Base-by-base conservation (phyloP, 1,140 invertebrate species). In the Pentalonia nigronervosa region DNA sequence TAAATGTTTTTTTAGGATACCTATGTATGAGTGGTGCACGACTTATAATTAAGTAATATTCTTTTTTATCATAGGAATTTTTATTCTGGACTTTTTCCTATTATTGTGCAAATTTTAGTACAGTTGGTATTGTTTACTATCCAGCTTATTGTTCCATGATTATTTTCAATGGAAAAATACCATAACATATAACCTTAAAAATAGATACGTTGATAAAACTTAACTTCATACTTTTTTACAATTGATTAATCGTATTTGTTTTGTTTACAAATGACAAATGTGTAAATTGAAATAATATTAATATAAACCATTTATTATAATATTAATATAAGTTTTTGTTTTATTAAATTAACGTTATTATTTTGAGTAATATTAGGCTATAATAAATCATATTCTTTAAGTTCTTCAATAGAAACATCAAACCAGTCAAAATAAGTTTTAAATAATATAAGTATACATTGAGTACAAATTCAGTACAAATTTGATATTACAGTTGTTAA, bases 181-280 rank as follows among this genome's bases (percentile, higher is more conserved):
- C 0, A 7, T 34, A 9, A 6, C 3, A 56, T 56, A 11, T 89
- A 89, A 89, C 88, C 88, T 89, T 14, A 56, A 56, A 89, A 41
- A 23, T 56, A 41, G 56, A 25, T 56, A 89, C 48, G 87, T 53
- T 89, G 50, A 89, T 89, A 89, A 48, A 88, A 50, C 45, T 48
- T n/a, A n/a, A n/a, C 47, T 76, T n/a, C 6, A 11, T 76, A 76
- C 30, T 30, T 30, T 30, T 60, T 67, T 14, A n/a, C 14, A 6
- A 76, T 88, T 48, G 86, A 88, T 88, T 88, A 48, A 25, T 84
- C 45, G 34, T 87, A 89, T 89, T 53, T 56, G 88, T 89, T 89
- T 89, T 89, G 88, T 89, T 41, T 89, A 89, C 87, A 53, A 88
- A 47, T 87, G 11, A 53, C 50, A 36, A 89, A 47, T 87, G 30